Base-by-base conservation (phyloP, 1,140 invertebrate species). In the Atopsyche davidsoni region DNA sequence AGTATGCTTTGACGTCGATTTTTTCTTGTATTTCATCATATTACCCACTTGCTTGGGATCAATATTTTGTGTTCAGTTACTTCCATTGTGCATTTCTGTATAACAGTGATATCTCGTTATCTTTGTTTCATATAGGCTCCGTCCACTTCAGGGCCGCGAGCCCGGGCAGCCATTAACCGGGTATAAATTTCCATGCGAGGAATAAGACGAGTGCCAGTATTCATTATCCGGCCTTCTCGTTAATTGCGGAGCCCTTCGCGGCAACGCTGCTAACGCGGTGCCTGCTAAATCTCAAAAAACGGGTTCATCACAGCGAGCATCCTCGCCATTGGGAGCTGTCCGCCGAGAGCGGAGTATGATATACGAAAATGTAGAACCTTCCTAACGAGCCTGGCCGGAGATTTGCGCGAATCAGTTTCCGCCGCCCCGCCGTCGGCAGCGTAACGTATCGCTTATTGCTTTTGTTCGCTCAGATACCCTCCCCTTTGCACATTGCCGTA, bases 371-470 rank as follows among this genome's bases (percentile, higher is more conserved):
- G 46, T 28, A 47, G n/a, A n/a, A n/a, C n/a, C n/a, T n/a, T n/a
- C 34, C 19, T 39, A 47, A 40, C 46, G 19, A 51, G 48, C 39
- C 3, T 42, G 24, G 32, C 28, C 7, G 18, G 21, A 47, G 43
- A 46, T 32, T 53, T 25, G 36, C 51, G 45, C 28, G 39, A 34
- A 52, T 46, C 40, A 52, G 32, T 39, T 34, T 36, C 25, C 23
- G 38, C 22, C 32, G 39, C 24, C 31, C 25, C 16, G 17, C 28
- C 32, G 43, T 45, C 41, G 28, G 38, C 47, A 11, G 25, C 28
- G 38, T 57, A 52, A 57, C 40, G 50, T 57, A 57, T 57, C 50
- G 55, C 46, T 57, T 57, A 57, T 57, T 57, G 55, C 45, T 57
- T 57, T 57, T 47, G 55, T 51, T 56, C 46, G 38, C 51, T 39